phyloP scores from a whole-genome alignment of 1,140 invertebrate genomes.

The Eurosta solidaginis region DNA sequence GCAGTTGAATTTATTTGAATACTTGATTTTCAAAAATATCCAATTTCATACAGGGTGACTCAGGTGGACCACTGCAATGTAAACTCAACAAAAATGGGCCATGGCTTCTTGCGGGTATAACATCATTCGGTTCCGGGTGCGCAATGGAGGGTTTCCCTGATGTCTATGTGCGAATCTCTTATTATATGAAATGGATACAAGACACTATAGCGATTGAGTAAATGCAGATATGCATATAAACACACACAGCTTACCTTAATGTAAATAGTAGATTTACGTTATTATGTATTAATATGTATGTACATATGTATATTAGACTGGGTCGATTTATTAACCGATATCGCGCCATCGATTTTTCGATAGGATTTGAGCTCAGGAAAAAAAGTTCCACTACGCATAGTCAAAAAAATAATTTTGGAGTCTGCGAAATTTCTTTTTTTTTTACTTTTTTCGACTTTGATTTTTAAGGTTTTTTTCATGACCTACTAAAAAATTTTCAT shows the following conservation, averaged over 20 bases:
- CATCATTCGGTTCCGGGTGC: slow-evolving; percentile 88
- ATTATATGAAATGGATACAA: slow-evolving; percentile 85
- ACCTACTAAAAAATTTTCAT: too few species aligned
- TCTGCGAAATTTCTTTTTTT: too few species aligned
- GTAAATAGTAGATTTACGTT: neutral
- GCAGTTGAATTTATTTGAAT: neutral
- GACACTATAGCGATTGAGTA: slow-evolving; percentile 59
- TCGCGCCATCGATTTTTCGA: too few species aligned
- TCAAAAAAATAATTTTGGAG: too few species aligned
- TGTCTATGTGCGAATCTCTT: slow-evolving; percentile 82
- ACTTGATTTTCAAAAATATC: slow-evolving; percentile 1
- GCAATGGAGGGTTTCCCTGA: slow-evolving; percentile 82
- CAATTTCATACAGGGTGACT: slow-evolving; percentile 71
- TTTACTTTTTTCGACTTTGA: too few species aligned
- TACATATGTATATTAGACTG: too few species aligned
- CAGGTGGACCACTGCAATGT: slow-evolving; percentile 84
- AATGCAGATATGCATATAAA: neutral
- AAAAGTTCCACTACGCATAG: too few species aligned
- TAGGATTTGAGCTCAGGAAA: too few species aligned
- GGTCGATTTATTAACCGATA: too few species aligned
- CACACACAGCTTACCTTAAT: neutral
- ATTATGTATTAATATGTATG: too few species aligned
- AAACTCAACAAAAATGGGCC: slow-evolving; percentile 69
- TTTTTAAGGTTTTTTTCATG: too few species aligned
- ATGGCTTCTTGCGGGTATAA: slow-evolving; percentile 87